Percentiles rank a stretch among this genome's conserved stretches.
phyloP scores from a whole-genome alignment of 2,113 vertebrate genomes.

The Solea solea region DNA sequence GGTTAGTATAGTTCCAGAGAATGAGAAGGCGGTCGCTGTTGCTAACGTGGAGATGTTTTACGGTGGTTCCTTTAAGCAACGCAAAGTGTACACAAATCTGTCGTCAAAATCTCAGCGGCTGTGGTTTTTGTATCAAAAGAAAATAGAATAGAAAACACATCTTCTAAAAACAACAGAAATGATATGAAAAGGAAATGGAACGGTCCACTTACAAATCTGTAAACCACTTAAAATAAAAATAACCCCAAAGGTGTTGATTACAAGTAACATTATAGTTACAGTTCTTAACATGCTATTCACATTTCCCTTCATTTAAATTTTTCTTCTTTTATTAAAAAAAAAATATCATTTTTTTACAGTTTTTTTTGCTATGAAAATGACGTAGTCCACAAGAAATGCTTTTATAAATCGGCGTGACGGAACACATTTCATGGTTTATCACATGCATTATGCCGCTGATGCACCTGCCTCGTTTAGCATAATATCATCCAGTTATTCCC shows the following conservation, averaged over 20 bases:
- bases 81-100: constrained; percentile 17
- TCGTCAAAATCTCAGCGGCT: constrained; percentile 5
- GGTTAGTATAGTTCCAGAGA: constrained; percentile 45
- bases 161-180: constrained; percentile 18
- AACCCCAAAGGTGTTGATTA: constrained; percentile 42
- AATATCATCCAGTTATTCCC: constrained; percentile 23
- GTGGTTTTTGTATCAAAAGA: constrained; percentile 9
- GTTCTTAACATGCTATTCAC: constrained; percentile 49
- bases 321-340: not conserved
- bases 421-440: constrained; percentile 20
- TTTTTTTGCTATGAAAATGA: constrained; percentile 46
- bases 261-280: constrained; percentile 26
- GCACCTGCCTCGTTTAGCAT: constrained; percentile 51
- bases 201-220: constrained; percentile 63
- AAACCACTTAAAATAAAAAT: constrained; percentile 69
- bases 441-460: constrained; percentile 47
- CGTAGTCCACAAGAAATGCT: constrained; percentile 25
- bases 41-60: constrained; percentile 32
- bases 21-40: constrained; percentile 29
- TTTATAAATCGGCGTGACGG: not conserved
- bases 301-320: constrained; percentile 36
- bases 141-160: constrained; percentile 30
- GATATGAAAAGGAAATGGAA: constrained; percentile 44
- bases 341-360: constrained; percentile 19
- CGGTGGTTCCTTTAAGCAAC: constrained; percentile 8